Conservation (phyloP, 2,113 vertebrate genomes). For the Cettia cetti region DNA sequence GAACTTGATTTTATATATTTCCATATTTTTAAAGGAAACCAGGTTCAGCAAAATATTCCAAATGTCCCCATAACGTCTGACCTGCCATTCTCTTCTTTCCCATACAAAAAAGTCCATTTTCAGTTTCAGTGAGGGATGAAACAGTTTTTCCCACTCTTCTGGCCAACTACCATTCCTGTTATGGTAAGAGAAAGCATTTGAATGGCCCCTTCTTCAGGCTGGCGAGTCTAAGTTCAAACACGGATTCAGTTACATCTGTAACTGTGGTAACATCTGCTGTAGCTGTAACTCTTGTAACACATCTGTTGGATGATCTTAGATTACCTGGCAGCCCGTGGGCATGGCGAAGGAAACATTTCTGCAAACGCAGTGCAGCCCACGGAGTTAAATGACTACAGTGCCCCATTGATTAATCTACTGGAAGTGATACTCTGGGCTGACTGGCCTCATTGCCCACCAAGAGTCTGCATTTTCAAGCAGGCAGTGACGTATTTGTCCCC, state of each 20-base stretch:
- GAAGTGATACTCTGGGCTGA: background rate
- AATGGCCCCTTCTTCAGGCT: background rate
- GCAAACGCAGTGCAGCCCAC: background rate
- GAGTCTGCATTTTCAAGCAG: background rate
- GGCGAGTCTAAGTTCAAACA: background rate
- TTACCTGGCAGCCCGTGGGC: background rate
- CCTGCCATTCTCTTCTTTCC: background rate
- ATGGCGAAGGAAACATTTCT: background rate
- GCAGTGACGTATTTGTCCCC: background rate
- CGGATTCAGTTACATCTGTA: background rate
- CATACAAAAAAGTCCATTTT: background rate
- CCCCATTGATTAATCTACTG: background rate
- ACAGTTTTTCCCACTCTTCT: background rate
- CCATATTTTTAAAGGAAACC: background rate
- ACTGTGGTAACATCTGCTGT: background rate
- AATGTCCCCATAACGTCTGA: background rate
- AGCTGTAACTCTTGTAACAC: background rate
- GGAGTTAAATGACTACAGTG: background rate
- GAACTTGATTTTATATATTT: background rate
- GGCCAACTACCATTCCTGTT: background rate
- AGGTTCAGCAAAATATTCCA: background rate
- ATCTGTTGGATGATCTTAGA: background rate
- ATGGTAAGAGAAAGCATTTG: background rate
- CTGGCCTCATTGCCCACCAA: background rate
- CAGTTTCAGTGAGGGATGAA: background rate